Conservation (phyloP, 2,113 vertebrate species). For the Regulus satrapa region DNA sequence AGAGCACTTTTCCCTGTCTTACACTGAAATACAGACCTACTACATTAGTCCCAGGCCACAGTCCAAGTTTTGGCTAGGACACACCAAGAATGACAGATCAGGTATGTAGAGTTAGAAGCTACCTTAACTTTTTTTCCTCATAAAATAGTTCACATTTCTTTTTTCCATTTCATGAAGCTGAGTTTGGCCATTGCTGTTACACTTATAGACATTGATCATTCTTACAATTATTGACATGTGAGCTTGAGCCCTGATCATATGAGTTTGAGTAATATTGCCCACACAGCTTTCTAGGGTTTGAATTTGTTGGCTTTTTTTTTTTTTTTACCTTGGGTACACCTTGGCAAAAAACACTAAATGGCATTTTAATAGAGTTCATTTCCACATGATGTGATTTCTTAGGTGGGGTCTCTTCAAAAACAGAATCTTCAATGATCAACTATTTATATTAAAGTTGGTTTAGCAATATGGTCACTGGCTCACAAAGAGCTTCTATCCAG, state of each 20-base stretch:
- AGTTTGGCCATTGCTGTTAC: neutral
- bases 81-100: neutral
- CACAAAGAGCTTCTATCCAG: neutral
- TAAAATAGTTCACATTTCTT: no score
- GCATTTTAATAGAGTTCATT: neutral
- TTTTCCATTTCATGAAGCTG: neutral
- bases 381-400: neutral
- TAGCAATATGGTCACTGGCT: neutral
- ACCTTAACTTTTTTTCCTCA: neutral
- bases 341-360: neutral
- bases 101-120: neutral
- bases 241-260: neutral
- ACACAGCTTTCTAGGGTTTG: neutral
- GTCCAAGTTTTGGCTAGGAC: neutral
- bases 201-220: neutral
- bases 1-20: neutral
- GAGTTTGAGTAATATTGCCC: neutral
- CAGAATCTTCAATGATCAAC: neutral
- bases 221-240: fast-evolving
- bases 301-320: neutral
- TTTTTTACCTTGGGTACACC: neutral
- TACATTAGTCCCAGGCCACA: neutral
- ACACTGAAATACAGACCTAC: neutral
- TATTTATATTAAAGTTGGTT: neutral
- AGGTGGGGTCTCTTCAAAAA: fast-evolving